Evolutionary conservation across 2,888 invertebrate species (phyloP), one percentile per base, ranked within the genome.

Genomic region (Apamea crenata): DNA sequence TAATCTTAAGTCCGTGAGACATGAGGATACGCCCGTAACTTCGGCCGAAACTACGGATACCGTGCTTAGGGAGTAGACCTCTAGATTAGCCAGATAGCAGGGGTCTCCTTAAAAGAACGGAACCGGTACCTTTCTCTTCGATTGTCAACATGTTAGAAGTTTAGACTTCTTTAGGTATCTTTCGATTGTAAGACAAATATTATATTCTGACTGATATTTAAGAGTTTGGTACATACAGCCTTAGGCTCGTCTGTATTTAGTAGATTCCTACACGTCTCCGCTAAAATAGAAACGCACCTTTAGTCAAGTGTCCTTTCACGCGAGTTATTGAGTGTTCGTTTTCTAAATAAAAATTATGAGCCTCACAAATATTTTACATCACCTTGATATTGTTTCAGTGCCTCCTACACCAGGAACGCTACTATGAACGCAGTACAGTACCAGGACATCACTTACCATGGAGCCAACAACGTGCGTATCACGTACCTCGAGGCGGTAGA

Each of bases 371-470:
- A 36, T 6, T 21, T n/a, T 25, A 53, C 10, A 56, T 36, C 10
- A n/a, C n/a, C 7, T 18, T 59, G 0, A n/a, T 36, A 53, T 36
- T 18, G n/a, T 71, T 71, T 36, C 36, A 71, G 71, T 12, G 71
- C 56, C 1, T 71, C 59, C n/a, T 71, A 71, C 71, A 7, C 91
- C 82, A 93, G 90, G 32, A 82, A 87, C 21, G 84, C 93, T 0
- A 82, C 92, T 0, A 18, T 83, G 0, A 95, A 95, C 83, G 79
- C 93, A 0, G 84, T 95, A 0, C 96, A 96, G 77, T 92, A 90
- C 70, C 94, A 96, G 88, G 95, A 96, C 83, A 88, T 94, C 14
- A 77, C 89, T 0, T 96, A 92, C 90, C 93, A 92, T 0, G 96
- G 95, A 2, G 94, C 93, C 79, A 18, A 53, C 2, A 90, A 90